Conservation (phyloP, 2,113 vertebrate genomes). For the Passer montanus region DNA sequence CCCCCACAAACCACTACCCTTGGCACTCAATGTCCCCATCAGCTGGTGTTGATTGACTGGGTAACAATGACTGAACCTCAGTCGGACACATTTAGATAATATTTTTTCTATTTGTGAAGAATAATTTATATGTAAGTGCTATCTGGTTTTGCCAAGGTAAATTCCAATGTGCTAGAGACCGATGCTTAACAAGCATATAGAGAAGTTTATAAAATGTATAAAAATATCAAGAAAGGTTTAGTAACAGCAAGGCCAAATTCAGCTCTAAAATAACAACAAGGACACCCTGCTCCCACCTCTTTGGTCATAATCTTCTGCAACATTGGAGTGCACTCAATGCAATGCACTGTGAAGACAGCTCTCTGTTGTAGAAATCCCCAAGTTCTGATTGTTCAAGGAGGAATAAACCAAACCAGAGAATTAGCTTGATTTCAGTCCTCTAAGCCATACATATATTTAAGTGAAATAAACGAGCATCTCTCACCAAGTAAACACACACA, state of each 20-base stretch:
- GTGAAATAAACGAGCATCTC: neutral
- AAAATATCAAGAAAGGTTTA: neutral
- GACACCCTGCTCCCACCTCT: neutral
- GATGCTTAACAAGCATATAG: neutral
- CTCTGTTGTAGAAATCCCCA: neutral
- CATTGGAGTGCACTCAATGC: neutral
- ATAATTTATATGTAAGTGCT: neutral
- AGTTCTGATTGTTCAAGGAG: neutral
- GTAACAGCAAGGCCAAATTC: neutral
- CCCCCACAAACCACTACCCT: rapidly evolving
- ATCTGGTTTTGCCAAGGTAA: neutral
- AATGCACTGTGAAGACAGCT: neutral
- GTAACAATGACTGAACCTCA: neutral
- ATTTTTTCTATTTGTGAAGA: neutral
- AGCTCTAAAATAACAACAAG: neutral
- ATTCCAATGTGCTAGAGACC: neutral
- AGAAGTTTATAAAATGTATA: neutral
- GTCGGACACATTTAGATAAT: neutral
- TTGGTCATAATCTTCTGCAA: neutral
- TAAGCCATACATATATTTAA: neutral
- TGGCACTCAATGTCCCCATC: rapidly evolving
- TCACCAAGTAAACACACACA: neutral
- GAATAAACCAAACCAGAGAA: neutral
- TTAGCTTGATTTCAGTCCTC: neutral
- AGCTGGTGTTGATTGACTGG: no score